Conservation (phyloP, 2,113 vertebrate species). For the Cochlearius cochlearius region DNA sequence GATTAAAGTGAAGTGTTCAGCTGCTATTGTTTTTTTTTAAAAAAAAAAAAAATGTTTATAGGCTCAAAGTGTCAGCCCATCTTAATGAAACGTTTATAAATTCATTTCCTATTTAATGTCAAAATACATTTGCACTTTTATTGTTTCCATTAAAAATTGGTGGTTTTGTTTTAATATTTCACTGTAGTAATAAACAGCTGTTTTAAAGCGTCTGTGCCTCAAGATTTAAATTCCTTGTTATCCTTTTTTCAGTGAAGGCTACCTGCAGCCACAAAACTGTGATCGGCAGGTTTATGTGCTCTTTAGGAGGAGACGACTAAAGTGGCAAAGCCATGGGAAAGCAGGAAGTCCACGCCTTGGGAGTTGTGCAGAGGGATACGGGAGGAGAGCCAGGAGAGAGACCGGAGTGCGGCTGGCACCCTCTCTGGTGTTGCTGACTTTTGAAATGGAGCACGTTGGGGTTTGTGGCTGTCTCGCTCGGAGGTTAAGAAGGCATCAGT, state of each 20-base stretch:
- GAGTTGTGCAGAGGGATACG: not conserved
- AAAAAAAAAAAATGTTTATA: not conserved
- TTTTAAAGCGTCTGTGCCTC: conserved; percentile 11
- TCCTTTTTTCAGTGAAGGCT: not conserved
- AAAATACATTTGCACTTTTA: conserved; percentile 72
- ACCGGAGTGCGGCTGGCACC: not conserved
- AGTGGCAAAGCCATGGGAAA: not conserved
- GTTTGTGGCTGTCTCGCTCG: not conserved
- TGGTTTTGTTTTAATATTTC: conserved; percentile 54
- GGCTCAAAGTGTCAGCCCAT: conserved; percentile 19
- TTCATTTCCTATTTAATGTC: conserved; percentile 59
- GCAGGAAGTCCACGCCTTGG: not conserved
- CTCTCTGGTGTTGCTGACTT: not conserved
- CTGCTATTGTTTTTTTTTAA: conserved; percentile 38
- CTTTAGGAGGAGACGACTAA: not conserved
- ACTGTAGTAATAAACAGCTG: conserved; percentile 72
- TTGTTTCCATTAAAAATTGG: conserved; percentile 34
- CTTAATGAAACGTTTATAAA: not conserved
- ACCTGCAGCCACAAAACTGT: not conserved
- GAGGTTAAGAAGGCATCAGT: not conserved
- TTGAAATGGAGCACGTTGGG: not conserved
- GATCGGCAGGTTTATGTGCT: not conserved
- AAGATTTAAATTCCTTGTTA: not conserved
- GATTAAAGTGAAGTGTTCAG: conserved; percentile 28
- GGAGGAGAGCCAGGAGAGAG: not conserved